A percentile compares a stretch with the other conserved stretches of the same genome.
Conservation (phyloP, 1,140 invertebrate genomes). For the Cardiocondyla obscurior region DNA sequence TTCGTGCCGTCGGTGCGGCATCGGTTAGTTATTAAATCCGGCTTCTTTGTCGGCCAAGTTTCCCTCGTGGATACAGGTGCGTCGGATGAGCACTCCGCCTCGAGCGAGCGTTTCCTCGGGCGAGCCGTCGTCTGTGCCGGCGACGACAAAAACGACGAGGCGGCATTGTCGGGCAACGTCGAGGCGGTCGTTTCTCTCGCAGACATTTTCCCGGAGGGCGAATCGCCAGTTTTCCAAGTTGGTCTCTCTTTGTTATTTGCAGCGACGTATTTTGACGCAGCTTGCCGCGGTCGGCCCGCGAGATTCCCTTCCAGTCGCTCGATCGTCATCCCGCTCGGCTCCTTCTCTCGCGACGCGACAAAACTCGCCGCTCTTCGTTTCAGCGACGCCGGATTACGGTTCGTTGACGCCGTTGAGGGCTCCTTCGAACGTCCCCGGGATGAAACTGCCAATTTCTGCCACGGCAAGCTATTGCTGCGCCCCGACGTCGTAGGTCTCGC, state of each 20-base stretch:
- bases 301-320: not conserved
- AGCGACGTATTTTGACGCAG: not conserved
- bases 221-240: not conserved
- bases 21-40: constrained; percentile 25
- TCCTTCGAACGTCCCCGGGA: not conserved
- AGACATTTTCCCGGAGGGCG: not conserved
- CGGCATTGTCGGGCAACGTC: not conserved
- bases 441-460: not conserved
- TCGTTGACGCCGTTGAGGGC: not conserved
- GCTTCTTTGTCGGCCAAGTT: not conserved
- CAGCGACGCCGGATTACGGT: not conserved
- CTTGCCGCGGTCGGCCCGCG: not conserved
- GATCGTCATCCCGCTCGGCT: not conserved
- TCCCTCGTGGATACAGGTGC: not conserved
- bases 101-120: not conserved
- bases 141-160: not conserved
- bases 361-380: constrained; percentile 13
- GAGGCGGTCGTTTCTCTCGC: not conserved
- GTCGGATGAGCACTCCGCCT: not conserved
- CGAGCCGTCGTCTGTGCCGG: not conserved
- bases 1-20: not conserved
- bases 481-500: not conserved
- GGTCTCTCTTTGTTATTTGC: not conserved
- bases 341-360: not conserved
- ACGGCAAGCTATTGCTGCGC: not conserved